Conservation (phyloP, 2,113 vertebrate genomes). For the Chionodraco myersi region DNA sequence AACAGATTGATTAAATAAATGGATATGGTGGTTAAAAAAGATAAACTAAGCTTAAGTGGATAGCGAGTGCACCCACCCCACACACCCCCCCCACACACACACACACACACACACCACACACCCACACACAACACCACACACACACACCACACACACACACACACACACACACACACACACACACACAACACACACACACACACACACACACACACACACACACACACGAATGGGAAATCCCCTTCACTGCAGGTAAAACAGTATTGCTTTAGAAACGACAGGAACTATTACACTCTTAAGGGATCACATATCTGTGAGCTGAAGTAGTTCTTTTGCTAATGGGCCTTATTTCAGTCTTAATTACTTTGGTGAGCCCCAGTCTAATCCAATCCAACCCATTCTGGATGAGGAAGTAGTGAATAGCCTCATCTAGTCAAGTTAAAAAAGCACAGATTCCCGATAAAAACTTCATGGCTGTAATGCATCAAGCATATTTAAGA, state of each 20-base stretch:
- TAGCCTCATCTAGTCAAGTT: slow-evolving; percentile 17
- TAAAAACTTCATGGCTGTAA: slow-evolving; percentile 36
- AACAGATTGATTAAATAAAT: background rate
- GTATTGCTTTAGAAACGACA: slow-evolving; percentile 37
- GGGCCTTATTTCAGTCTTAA: slow-evolving; percentile 49
- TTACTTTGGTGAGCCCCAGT: slow-evolving; percentile 42
- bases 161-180: background rate
- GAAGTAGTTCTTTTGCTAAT: slow-evolving; percentile 39
- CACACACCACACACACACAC: background rate
- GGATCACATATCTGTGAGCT: slow-evolving; percentile 49
- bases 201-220: slow-evolving; percentile 17
- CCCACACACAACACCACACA: background rate
- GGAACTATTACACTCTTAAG: slow-evolving; percentile 35
- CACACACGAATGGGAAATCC: slow-evolving; percentile 35
- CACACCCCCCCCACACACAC: no score
- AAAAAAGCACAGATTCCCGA: slow-evolving; percentile 35
- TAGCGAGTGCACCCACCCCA: no score
- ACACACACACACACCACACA: fast-evolving
- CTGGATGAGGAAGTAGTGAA: slow-evolving; percentile 22
- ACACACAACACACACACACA: background rate
- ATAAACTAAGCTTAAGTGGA: background rate
- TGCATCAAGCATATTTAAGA: slow-evolving; percentile 41
- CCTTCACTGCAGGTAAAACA: slow-evolving; percentile 42
- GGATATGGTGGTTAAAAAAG: background rate
- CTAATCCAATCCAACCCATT: slow-evolving; percentile 40